A percentile compares a stretch with the other conserved stretches of the same genome.
Conservation (phyloP, 2,888 invertebrate genomes). For the Mesorhabditis spiculigera region DNA sequence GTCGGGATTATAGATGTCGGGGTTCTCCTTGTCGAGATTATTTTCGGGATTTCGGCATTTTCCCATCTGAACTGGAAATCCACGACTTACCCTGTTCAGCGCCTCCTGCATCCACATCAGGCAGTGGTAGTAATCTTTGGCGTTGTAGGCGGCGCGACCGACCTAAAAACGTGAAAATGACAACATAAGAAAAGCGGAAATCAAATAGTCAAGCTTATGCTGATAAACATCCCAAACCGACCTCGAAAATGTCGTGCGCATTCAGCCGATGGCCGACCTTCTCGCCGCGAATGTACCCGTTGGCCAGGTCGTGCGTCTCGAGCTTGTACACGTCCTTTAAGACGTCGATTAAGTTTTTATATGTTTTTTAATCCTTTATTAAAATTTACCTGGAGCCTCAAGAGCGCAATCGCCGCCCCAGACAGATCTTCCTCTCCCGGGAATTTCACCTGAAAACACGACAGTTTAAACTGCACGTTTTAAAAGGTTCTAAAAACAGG, state of each 20-base stretch:
- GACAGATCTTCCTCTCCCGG: slow-evolving; percentile 76
- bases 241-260: slow-evolving; percentile 89
- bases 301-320: slow-evolving; percentile 70
- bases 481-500: neutral
- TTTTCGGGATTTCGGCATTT: neutral
- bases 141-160: slow-evolving; percentile 86
- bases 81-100: slow-evolving; percentile 22
- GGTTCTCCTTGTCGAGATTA: too few species aligned
- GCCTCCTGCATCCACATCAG: slow-evolving; percentile 81
- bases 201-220: neutral
- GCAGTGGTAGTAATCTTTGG: slow-evolving; percentile 85
- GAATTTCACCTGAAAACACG: slow-evolving; percentile 69
- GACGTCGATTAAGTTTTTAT: neutral
- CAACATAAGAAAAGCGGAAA: neutral
- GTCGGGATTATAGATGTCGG: too few species aligned
- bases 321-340: slow-evolving; percentile 50
- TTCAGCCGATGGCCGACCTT: slow-evolving; percentile 57
- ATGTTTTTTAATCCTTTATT: neutral
- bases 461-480: neutral
- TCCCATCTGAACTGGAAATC: neutral
- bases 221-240: slow-evolving; percentile 1
- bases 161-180: slow-evolving; percentile 60
- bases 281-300: slow-evolving; percentile 66
- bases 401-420: slow-evolving; percentile 89
- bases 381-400: slow-evolving; percentile 72